Evolutionary conservation across 2,797 vertebrate genomes (phyloP), one percentile per base, ranked within the genome.

Genomic region (Mus caroli): DNA sequence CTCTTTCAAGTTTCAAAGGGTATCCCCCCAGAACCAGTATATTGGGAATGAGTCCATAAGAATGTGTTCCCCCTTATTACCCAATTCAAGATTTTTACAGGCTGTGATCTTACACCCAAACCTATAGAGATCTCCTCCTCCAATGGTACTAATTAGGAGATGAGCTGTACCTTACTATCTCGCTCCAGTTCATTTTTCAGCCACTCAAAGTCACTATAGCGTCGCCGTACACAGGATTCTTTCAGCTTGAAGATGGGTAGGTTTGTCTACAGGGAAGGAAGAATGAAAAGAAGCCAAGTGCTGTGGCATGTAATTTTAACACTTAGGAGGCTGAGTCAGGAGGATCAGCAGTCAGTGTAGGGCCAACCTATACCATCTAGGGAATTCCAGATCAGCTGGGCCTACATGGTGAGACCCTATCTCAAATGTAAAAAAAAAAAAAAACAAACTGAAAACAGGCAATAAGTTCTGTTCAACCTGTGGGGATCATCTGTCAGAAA

Each of bases 201-300:
- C 99, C 99, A 99, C 95, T 99, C 99, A 96, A 99, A 99, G 98
- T 99, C 99, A 6, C 99, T 99, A 98, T 99, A 99, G 99, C 99
- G 99, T 98, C 99, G 99, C 96, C 99, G 99, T 97, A 99, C 99
- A 90, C 99, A 99, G 0, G 99, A 99, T 90, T 99, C 99, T 98
- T 99, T 99, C 98, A 99, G 97, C 98, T 99, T 99, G 98, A 99
- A 99, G 98, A 99, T 99, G 54, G 99, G 99, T 91, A 99, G 99
- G 97, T 99, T 99, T 96, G 99, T 99, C 99, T 99, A 98, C 20
- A 98, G 92, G 0, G 9, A 97, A 88, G 77, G 58, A 95, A 93
- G 95, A 97, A 97, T 92, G 37, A 92, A 88, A 52, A 97, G 37
- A 78, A 90, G 58, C 43, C 58, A 90, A 34, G 20, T 64, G 34